Conservation (phyloP, 2,797 vertebrate species). For the Phrynocephalus forsythii region DNA sequence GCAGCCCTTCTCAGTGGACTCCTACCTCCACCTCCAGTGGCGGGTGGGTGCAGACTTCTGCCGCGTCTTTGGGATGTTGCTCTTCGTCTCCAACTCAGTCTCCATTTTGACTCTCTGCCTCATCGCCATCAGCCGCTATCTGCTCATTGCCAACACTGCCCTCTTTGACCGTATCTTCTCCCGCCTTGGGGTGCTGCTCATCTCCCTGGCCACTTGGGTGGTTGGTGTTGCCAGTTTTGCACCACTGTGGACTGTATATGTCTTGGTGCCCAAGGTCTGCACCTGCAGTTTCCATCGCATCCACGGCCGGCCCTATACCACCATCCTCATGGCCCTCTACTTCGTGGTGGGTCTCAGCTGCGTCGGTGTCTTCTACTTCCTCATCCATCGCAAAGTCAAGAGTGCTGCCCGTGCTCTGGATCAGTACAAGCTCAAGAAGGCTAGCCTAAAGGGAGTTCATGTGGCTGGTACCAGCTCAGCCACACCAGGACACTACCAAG, state of each 20-base stretch:
- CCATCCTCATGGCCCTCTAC: constrained; percentile 85
- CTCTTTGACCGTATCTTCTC: constrained; percentile 84
- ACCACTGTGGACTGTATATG: constrained; percentile 85
- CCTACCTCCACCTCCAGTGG: constrained; percentile 89
- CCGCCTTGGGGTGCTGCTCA: constrained; percentile 70
- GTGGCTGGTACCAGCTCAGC: constrained; percentile 44
- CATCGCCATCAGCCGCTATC: constrained; percentile 85
- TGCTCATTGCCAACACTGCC: constrained; percentile 81
- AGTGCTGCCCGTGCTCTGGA: constrained; percentile 79
- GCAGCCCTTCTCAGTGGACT: constrained; percentile 88
- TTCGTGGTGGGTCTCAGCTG: constrained; percentile 86
- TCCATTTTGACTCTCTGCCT: constrained; percentile 90
- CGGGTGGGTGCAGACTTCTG: constrained; percentile 82
- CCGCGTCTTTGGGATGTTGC: constrained; percentile 84
- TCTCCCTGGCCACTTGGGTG: constrained; percentile 80
- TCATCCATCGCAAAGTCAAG: constrained; percentile 85
- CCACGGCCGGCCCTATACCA: constrained; percentile 84
- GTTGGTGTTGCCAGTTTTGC: constrained; percentile 82
- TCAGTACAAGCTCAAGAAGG: constrained; percentile 80
- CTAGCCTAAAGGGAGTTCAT: constrained; percentile 22
- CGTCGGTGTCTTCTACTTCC: constrained; percentile 86
- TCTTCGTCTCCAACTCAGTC: constrained; percentile 89
- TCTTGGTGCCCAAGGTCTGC: constrained; percentile 87
- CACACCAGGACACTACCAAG: constrained; percentile 41
- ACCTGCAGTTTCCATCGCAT: constrained; percentile 91